These are phyloP conservation scores for Microtus oregoni DNA, from an alignment of 2,113 vertebrate species.

Conservation along the genomic window DNA sequence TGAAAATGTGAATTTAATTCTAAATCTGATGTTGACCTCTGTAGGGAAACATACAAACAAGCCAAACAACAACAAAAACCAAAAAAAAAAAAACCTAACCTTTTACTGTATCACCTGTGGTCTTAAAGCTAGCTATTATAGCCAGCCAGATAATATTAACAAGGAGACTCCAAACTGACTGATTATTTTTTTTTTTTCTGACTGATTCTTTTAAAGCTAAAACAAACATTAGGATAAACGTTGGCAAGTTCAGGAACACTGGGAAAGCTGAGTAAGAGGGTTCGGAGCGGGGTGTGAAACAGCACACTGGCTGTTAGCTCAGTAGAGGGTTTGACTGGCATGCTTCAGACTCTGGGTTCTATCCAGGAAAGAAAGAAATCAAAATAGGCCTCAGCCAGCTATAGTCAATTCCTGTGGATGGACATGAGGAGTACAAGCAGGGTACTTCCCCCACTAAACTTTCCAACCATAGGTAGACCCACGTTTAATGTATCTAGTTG, in stretches of 20 bases:
- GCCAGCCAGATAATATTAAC: background rate
- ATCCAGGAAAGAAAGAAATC: background rate
- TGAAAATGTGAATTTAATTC: conserved; percentile 33
- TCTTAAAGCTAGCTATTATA: background rate
- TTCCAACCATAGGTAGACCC: background rate
- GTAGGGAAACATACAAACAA: background rate
- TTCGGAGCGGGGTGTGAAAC: too few relatives aligned
- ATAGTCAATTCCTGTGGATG: background rate
- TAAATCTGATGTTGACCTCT: background rate
- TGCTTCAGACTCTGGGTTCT: background rate
- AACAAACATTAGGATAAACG: background rate
- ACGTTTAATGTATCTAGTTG: background rate
- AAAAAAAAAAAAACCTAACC: background rate
- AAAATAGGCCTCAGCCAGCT: background rate
- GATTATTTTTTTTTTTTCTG: too few relatives aligned
- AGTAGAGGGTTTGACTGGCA: too few relatives aligned
- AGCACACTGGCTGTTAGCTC: background rate
- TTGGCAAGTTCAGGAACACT: background rate
- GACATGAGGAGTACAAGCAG: background rate
- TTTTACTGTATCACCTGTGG: background rate
- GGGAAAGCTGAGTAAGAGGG: background rate
- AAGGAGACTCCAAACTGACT: conserved; percentile 42
- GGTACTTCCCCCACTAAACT: background rate
- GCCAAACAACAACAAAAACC: conserved; percentile 1
- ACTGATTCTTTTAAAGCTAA: background rate